phyloP scores from a whole-genome alignment of 2,888 invertebrate genomes.

The Scotopteryx bipunctaria region DNA sequence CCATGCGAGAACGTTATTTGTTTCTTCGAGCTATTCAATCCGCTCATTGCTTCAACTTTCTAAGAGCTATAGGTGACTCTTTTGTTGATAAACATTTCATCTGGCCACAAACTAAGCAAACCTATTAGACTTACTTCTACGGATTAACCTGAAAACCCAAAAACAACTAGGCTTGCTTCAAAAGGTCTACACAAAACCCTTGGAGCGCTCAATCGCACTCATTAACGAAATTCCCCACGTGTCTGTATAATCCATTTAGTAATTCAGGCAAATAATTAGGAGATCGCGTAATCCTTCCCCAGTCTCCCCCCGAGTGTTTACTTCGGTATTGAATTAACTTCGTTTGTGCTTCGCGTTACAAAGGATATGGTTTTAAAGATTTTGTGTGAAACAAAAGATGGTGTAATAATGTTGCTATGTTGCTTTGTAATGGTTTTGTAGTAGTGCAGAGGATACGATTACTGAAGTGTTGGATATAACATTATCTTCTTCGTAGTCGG shows the following conservation, averaged over 20 bases:
- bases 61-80: too few relatives aligned
- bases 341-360: slow-evolving; percentile 24
- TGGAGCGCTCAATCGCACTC: slow-evolving; percentile 12
- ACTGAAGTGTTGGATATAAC: too few relatives aligned
- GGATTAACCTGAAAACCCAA: too few relatives aligned
- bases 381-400: neutral
- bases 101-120: too few relatives aligned
- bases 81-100: too few relatives aligned
- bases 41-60: too few relatives aligned
- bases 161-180: neutral
- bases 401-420: neutral
- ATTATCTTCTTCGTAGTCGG: too few relatives aligned
- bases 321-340: slow-evolving; percentile 21
- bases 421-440: too few relatives aligned
- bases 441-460: too few relatives aligned
- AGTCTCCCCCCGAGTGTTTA: slow-evolving; percentile 6
- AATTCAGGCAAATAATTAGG: slow-evolving; percentile 37
- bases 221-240: slow-evolving; percentile 28
- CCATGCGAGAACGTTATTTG: too few relatives aligned
- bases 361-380: slow-evolving; percentile 12
- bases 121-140: too few relatives aligned
- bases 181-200: slow-evolving; percentile 8
- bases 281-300: slow-evolving; percentile 27
- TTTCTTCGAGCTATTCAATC: too few relatives aligned
- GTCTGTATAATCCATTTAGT: slow-evolving; percentile 32